Evolutionary conservation across 2,113 vertebrate species (phyloP), one percentile per base, ranked within the genome.

Genomic region (Nanger granti): DNA sequence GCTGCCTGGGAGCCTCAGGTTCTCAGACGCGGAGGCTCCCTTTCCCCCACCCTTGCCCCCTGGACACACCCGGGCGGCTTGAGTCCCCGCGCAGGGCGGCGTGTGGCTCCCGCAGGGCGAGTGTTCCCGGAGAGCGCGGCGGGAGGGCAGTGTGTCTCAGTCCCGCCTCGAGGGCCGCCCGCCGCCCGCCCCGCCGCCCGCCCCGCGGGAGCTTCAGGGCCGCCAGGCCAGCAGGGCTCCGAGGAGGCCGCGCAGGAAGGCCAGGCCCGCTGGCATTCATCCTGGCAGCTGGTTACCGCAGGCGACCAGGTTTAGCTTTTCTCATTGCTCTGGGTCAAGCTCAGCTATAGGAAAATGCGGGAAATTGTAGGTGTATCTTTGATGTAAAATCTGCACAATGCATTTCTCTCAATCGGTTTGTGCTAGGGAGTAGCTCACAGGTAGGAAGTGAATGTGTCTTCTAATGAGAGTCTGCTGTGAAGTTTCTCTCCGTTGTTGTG

Each of bases 221-320:
- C 41, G 41, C 6, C 6, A 28, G 57, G 34, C 3, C 66, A 37
- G 2, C 14, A 12, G 47, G 3, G 0, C 2, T 6, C 28, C 8
- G 29, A 66, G 37, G 44, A 29, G 55, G 22, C 18, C 28, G 0
- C 13, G 2, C 41, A 6, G 0, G 24, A 64, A 91, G 47, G n/a
- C n/a, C 1, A 54, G 41, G 41, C 3, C 59, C 52, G 2, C 26
- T 8, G 22, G 89, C 37, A 7, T 28, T 29, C 37, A 2, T 8
- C 12, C 2, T 29, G 59, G 52, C 54, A 41, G 47, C 41, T 44
- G 41, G 49, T 47, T 4, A 8, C 59, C 47, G 4, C 14, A 22
- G 52, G 49, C 17, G 49, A 26, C 87, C 59, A 22, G 54, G 3
- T 47, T 84, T 34, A 11, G 0, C 29, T 76, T 47, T 55, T 57